These are phyloP conservation scores for Amazona vittata DNA, from an alignment of 2,113 vertebrate species.

Conservation along the genomic window DNA sequence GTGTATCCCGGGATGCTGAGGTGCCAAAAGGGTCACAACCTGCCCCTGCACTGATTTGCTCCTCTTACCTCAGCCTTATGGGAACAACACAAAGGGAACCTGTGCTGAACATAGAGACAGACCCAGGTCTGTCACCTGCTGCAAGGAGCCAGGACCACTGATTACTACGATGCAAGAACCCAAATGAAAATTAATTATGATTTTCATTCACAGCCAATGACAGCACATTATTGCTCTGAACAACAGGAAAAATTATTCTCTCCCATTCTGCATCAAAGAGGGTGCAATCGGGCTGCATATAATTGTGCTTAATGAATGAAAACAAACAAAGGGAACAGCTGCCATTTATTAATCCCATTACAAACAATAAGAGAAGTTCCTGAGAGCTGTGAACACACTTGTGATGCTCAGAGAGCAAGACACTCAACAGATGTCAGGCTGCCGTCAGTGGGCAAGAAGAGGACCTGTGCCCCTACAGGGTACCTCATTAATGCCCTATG, in stretches of 20 bases:
- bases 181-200: slow-evolving; percentile 76
- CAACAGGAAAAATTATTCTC: slow-evolving; percentile 76
- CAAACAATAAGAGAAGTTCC: slow-evolving; percentile 74
- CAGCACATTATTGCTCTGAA: slow-evolving; percentile 70
- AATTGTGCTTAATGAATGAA: slow-evolving; percentile 81
- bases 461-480: background rate
- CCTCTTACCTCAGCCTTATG: background rate
- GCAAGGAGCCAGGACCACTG: slow-evolving; percentile 61
- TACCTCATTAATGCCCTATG: background rate
- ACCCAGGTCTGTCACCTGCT: slow-evolving; percentile 62
- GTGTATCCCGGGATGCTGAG: background rate
- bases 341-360: slow-evolving; percentile 81
- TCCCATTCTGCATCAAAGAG: slow-evolving; percentile 72
- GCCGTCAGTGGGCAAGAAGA: background rate
- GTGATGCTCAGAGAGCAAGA: slow-evolving; percentile 25
- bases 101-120: background rate
- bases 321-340: slow-evolving; percentile 81
- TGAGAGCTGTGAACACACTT: slow-evolving; percentile 68
- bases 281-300: slow-evolving; percentile 74
- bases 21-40: background rate
- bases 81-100: slow-evolving; percentile 1
- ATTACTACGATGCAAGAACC: slow-evolving; percentile 71
- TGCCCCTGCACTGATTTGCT: background rate
- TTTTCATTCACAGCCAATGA: slow-evolving; percentile 74
- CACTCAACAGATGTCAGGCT: slow-evolving; percentile 53